A percentile compares a stretch with the other conserved stretches of the same genome.
phyloP scores from a whole-genome alignment of 2,888 invertebrate species.

The Spodoptera exigua region DNA sequence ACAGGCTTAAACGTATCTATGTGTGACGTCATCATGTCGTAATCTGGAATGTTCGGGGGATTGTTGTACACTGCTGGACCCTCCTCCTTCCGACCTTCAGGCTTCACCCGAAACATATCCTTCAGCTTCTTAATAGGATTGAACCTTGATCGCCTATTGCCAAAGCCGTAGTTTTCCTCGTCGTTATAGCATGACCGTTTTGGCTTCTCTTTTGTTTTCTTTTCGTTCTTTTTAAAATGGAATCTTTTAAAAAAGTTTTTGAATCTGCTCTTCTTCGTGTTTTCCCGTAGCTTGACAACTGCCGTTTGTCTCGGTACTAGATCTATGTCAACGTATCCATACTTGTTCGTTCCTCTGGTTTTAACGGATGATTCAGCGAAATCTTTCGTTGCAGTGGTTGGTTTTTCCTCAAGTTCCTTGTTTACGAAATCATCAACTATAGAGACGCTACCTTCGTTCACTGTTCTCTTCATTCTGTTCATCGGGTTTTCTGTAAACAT shows the following conservation, averaged over 20 bases:
- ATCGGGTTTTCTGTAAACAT: not conserved
- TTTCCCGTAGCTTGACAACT: constrained; percentile 57
- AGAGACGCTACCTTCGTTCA: constrained; percentile 7
- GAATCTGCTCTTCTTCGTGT: constrained; percentile 53
- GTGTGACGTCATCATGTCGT: constrained; percentile 57
- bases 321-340: constrained; percentile 65
- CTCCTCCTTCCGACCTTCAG: constrained; percentile 22
- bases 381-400: constrained; percentile 14
- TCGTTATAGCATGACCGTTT: constrained; percentile 24
- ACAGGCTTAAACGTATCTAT: constrained; percentile 58
- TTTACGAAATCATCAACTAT: constrained; percentile 11
- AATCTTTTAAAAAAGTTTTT: constrained; percentile 63
- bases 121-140: constrained; percentile 70
- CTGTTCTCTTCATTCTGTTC: constrained; percentile 21
- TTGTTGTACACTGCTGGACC: not conserved
- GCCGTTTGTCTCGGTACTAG: constrained; percentile 65
- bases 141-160: constrained; percentile 62
- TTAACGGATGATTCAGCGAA: not conserved
- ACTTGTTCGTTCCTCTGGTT: constrained; percentile 43
- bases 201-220: constrained; percentile 40
- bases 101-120: constrained; percentile 61
- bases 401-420: constrained; percentile 29
- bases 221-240: constrained; percentile 50
- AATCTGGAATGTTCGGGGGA: constrained; percentile 53
- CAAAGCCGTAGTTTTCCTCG: not conserved